A percentile compares a stretch with the other conserved stretches of the same genome.
Conservation (phyloP, 1,140 invertebrate genomes). For the Streblospio benedicti region DNA sequence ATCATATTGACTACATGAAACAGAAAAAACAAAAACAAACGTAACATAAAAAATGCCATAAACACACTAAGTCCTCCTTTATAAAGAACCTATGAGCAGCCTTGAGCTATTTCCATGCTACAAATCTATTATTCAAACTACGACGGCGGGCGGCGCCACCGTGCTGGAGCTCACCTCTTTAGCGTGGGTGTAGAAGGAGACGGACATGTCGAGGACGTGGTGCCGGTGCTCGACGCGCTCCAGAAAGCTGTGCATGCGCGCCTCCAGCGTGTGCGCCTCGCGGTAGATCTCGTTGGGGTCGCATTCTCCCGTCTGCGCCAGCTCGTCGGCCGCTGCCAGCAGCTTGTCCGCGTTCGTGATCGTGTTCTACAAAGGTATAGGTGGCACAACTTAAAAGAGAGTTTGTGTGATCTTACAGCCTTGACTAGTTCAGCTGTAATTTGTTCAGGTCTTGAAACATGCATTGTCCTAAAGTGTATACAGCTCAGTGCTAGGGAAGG, state of each 20-base stretch:
- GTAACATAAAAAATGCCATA: no score
- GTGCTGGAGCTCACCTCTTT: slow-evolving; percentile 84
- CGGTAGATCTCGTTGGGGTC: slow-evolving; percentile 89
- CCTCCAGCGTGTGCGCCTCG: slow-evolving; percentile 79
- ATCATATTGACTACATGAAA: no score
- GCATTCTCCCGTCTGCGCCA: slow-evolving; percentile 91
- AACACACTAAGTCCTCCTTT: no score
- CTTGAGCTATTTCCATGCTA: no score
- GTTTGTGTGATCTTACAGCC: neutral
- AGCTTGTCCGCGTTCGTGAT: slow-evolving; percentile 98
- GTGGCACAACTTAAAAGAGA: slow-evolving; percentile 1
- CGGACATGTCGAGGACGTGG: slow-evolving; percentile 79
- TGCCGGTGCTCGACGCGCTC: slow-evolving; percentile 87
- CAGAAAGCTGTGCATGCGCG: slow-evolving; percentile 78
- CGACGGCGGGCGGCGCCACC: no score
- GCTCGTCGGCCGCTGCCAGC: slow-evolving; percentile 84
- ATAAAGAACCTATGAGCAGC: no score
- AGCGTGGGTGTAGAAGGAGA: slow-evolving; percentile 91
- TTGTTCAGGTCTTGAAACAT: no score
- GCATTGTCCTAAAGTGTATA: no score
- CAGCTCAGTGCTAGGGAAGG: no score
- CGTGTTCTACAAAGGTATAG: slow-evolving; percentile 69
- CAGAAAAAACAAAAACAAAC: no score
- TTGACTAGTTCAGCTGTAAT: no score
- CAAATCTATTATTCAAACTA: no score